Evolutionary conservation across 37 sponge, comb jelly and placozoan genomes (phyloP), one percentile per base, ranked within the genome.

Genomic region (Geodia barretti): DNA sequence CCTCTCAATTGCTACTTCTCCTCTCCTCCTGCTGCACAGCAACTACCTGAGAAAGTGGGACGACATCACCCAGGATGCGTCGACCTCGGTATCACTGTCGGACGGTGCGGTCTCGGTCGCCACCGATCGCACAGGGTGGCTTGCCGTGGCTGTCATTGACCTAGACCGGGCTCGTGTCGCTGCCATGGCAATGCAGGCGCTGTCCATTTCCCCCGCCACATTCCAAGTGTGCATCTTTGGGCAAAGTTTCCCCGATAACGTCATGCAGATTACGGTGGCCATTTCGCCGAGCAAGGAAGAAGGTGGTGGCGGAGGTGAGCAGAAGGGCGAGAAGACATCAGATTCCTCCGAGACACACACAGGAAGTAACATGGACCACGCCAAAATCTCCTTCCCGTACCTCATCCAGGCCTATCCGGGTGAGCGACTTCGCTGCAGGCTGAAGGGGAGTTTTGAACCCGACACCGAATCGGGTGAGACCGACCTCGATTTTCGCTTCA

Each of bases 11-110:
- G 2, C 70, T 0, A 20, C 1, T 23, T 34, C 71, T 3, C 66
- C 33, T 24, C 32, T 88, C 19, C 77, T 83, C 1, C 72, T 88
- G 0, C 36, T 88, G 63, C 88, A 88, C 26, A 81, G 83, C 75
- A 82, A 75, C 36, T 88, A 77, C 72, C 78, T 82, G 66, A 47
- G 77, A 3, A 75, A 81, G 38, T 88, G 88, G 88, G 29, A 75
- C 26, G 88, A 88, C 63, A 82, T 88, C 61, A 88, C 88, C 4
- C 66, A 82, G 38, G 64, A 82, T 19, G 19, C 40, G 34, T 11
- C 29, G 1, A 75, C 78, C 4, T n/a, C 25, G 29, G 40, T 88
- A 41, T 31, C 23, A 0, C 21, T 76, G 2, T 17, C 54, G 0
- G 73, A 37, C 7, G 38, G 39, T 58, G 28, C 31, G 40, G 14